Conservation (phyloP, 1,140 invertebrate species). For the Heliconius melpomene region DNA sequence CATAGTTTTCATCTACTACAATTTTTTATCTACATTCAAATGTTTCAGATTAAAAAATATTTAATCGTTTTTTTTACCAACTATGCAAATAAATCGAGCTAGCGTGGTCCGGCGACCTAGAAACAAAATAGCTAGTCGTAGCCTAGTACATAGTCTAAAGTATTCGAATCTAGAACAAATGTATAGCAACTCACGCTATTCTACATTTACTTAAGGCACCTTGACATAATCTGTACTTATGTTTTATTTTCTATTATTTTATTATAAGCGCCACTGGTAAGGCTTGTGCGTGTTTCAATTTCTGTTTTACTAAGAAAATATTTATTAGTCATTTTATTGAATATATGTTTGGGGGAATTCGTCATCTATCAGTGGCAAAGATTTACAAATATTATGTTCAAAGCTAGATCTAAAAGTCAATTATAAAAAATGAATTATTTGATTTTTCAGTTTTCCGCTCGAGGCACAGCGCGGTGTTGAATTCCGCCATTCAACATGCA, state of each 20-base stretch:
- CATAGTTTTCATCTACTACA: too few species aligned
- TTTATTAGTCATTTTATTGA: neutral
- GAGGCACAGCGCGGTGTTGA: too few species aligned
- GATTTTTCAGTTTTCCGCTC: too few species aligned
- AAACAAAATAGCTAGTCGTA: conserved; percentile 13
- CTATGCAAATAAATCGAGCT: conserved; percentile 24
- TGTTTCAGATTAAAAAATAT: neutral
- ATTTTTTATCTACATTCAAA: neutral
- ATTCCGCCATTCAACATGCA: too few species aligned
- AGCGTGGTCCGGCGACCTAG: conserved; percentile 21
- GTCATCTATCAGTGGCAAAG: too few species aligned
- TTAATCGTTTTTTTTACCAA: neutral
- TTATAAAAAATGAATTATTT: too few species aligned
- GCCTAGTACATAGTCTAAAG: neutral
- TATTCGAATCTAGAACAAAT: conserved; percentile 5
- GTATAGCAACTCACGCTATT: neutral
- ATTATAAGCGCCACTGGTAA: neutral
- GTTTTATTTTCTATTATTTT: neutral
- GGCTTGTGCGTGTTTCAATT: neutral
- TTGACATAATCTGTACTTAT: neutral
- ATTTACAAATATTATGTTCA: too few species aligned
- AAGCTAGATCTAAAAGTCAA: too few species aligned
- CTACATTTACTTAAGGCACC: neutral
- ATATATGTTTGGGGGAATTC: too few species aligned
- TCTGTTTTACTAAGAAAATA: neutral